Evolutionary conservation across 2,113 vertebrate genomes (phyloP).

Genomic region (Cairina moschata): DNA sequence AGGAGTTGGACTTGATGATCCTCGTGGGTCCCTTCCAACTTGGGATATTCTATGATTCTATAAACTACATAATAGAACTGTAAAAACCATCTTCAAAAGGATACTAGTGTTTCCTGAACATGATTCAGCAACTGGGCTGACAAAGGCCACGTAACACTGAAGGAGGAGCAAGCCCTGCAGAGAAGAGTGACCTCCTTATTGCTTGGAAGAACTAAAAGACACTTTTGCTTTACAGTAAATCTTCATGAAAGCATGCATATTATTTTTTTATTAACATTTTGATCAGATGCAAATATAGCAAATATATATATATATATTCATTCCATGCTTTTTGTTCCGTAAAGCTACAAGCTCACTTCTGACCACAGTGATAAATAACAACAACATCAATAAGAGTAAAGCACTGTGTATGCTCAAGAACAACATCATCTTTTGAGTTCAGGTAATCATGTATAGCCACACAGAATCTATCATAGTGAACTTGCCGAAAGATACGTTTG

Average conservation of each 20-base stretch:
- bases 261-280: neutral
- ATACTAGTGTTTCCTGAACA: neutral
- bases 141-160: rapidly evolving
- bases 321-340: neutral
- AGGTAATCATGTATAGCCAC: neutral
- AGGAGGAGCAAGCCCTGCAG: neutral
- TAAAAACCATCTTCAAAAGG: neutral
- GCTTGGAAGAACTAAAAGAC: neutral
- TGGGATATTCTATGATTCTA: no score
- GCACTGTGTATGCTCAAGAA: neutral
- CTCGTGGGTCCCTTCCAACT: no score
- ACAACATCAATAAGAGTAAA: neutral
- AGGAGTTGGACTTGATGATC: no score
- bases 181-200: neutral
- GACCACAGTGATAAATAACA: neutral
- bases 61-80: no score
- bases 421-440: neutral
- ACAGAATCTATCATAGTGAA: neutral
- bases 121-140: neutral
- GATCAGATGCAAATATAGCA: neutral
- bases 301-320: neutral
- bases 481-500: neutral
- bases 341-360: neutral
- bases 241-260: neutral
- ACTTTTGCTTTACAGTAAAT: neutral